A percentile compares a stretch with the other conserved stretches of the same genome.
These are phyloP conservation scores for Amphibalanus amphitrite DNA, from an alignment of 1,140 invertebrate species.

Conservation along the genomic window DNA sequence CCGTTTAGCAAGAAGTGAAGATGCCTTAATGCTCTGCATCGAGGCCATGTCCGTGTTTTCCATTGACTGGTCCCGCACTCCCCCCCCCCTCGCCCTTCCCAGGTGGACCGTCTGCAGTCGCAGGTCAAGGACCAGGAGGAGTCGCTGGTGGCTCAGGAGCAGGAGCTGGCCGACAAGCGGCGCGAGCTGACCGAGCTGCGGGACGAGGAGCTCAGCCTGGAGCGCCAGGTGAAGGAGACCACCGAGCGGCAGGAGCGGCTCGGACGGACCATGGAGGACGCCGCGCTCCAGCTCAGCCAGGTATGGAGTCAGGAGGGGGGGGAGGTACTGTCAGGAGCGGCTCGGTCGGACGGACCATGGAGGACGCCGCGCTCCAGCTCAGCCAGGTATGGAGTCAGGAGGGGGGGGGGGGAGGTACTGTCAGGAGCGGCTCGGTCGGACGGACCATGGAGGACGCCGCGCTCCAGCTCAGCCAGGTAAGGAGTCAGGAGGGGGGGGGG, in stretches of 20 bases:
- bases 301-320: too few species aligned
- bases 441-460: not conserved
- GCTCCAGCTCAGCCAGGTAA: not conserved
- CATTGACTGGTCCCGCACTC: too few species aligned
- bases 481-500: too few species aligned
- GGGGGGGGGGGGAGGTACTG: too few species aligned
- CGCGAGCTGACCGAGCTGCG: slow-evolving; percentile 60
- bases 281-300: not conserved
- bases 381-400: too few species aligned
- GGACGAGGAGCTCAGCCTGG: slow-evolving; percentile 56
- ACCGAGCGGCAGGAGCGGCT: not conserved
- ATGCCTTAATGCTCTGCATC: too few species aligned
- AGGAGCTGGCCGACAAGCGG: slow-evolving; percentile 58
- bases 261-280: not conserved
- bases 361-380: too few species aligned
- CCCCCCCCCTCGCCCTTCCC: too few species aligned
- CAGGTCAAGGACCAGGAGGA: slow-evolving; percentile 71
- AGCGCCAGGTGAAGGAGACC: slow-evolving; percentile 39
- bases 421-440: not conserved
- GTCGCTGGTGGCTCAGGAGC: slow-evolving; percentile 56
- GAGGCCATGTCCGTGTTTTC: too few species aligned
- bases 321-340: too few species aligned
- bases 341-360: too few species aligned
- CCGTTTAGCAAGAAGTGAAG: too few species aligned
- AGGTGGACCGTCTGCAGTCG: slow-evolving; percentile 69